phyloP scores from a whole-genome alignment of 2,888 invertebrate genomes.

The Malachius bipustulatus region DNA sequence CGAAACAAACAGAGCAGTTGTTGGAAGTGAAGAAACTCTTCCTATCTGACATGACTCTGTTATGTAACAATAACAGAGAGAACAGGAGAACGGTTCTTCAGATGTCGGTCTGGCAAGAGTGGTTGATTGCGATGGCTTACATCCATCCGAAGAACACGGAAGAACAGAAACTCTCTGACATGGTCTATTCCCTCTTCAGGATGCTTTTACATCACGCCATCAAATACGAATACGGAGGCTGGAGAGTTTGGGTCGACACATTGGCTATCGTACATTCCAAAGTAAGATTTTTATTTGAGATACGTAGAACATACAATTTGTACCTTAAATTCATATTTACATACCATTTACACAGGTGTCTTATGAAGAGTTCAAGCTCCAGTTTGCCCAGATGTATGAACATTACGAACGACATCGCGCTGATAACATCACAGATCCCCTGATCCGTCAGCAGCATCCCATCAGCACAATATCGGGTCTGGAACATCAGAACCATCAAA shows the following conservation, averaged over 20 bases:
- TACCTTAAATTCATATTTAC: neutral
- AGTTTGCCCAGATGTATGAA: slow-evolving; percentile 96
- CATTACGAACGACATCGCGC: slow-evolving; percentile 89
- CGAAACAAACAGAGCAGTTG: slow-evolving; percentile 84
- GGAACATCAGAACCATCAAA: slow-evolving; percentile 53
- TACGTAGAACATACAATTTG: neutral
- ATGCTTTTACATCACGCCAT: slow-evolving; percentile 98
- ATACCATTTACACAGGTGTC: slow-evolving; percentile 56
- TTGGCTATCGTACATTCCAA: slow-evolving; percentile 98
- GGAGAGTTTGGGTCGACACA: slow-evolving; percentile 99
- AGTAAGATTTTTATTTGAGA: slow-evolving; percentile 41
- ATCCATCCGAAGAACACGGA: slow-evolving; percentile 92
- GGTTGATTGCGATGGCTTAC: slow-evolving; percentile 97
- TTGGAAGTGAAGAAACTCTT: slow-evolving; percentile 92
- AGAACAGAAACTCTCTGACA: slow-evolving; percentile 92
- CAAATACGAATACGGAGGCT: slow-evolving; percentile 97
- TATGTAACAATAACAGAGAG: slow-evolving; percentile 95
- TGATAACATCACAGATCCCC: slow-evolving; percentile 90
- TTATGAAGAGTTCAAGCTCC: slow-evolving; percentile 94
- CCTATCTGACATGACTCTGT: slow-evolving; percentile 93
- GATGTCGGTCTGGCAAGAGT: slow-evolving; percentile 99
- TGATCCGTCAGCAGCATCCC: slow-evolving; percentile 82
- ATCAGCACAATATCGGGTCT: slow-evolving; percentile 95
- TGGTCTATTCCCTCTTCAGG: slow-evolving; percentile 95
- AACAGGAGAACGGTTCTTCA: slow-evolving; percentile 94